Conservation (phyloP, 2,113 vertebrate genomes). For the Nibea albiflora region DNA sequence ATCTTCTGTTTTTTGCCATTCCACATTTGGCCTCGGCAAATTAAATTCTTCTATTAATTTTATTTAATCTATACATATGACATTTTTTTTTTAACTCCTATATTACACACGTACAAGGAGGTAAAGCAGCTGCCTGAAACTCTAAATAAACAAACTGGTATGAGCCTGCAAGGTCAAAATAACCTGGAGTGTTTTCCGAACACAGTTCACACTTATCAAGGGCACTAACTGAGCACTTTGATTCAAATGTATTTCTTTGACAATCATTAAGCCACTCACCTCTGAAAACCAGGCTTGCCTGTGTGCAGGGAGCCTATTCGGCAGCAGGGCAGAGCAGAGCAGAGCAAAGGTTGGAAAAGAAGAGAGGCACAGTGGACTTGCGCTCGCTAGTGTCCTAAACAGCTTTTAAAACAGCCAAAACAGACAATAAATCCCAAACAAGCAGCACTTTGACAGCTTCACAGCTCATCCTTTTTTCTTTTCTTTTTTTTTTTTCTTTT, state of each 20-base stretch:
- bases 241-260: slow-evolving; percentile 58
- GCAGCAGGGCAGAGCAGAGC: slow-evolving; percentile 55
- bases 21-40: not conserved
- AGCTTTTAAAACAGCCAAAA: slow-evolving; percentile 58
- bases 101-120: not conserved
- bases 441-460: slow-evolving; percentile 59
- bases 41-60: not conserved
- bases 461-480: slow-evolving; percentile 33
- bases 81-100: not conserved
- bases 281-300: slow-evolving; percentile 54
- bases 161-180: slow-evolving; percentile 32
- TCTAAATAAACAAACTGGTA: slow-evolving; percentile 37
- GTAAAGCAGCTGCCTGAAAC: not conserved
- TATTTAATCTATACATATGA: not conserved
- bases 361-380: slow-evolving; percentile 51
- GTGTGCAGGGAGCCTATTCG: slow-evolving; percentile 37
- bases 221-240: slow-evolving; percentile 33
- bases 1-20: slow-evolving; percentile 4
- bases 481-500: slow-evolving; percentile 13
- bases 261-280: slow-evolving; percentile 77
- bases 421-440: slow-evolving; percentile 57
- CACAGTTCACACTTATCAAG: slow-evolving; percentile 15
- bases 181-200: slow-evolving; percentile 13
- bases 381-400: slow-evolving; percentile 36
- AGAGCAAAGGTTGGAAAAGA: slow-evolving; percentile 74